Percentiles rank a stretch among this genome's conserved stretches.
Conservation (phyloP, 2,113 vertebrate genomes). For the Plestiodon gilberti region DNA sequence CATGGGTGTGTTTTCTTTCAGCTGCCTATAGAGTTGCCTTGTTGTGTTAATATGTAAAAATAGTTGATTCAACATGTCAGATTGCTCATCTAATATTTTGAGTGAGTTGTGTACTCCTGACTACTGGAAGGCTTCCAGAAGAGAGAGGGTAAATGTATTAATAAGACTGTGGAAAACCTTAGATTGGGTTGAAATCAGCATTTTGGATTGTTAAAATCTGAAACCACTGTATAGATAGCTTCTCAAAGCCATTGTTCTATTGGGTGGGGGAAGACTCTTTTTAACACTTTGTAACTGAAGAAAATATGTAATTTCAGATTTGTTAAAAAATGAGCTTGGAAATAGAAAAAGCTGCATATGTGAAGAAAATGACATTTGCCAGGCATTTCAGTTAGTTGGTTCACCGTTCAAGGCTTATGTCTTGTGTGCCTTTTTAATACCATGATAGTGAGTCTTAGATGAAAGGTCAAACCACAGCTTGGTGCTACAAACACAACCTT, state of each 20-base stretch:
- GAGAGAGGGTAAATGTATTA: neutral
- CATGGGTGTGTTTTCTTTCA: neutral
- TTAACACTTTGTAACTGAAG: neutral
- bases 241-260: neutral
- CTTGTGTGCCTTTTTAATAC: neutral
- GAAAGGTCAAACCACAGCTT: neutral
- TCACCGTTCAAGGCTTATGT: neutral
- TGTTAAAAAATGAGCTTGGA: neutral
- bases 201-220: neutral
- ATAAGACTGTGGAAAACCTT: neutral
- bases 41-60: conserved; percentile 16
- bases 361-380: neutral
- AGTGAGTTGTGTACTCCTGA: neutral
- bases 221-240: neutral
- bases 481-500: neutral
- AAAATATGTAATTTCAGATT: neutral
- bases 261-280: too few relatives aligned
- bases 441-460: neutral
- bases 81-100: neutral
- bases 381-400: neutral
- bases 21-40: neutral
- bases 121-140: neutral
- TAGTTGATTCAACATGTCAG: neutral
- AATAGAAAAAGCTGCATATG: neutral
- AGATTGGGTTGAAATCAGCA: neutral